Conservation (phyloP, 2,113 vertebrate genomes). For the Hippocampus guttulatus region DNA sequence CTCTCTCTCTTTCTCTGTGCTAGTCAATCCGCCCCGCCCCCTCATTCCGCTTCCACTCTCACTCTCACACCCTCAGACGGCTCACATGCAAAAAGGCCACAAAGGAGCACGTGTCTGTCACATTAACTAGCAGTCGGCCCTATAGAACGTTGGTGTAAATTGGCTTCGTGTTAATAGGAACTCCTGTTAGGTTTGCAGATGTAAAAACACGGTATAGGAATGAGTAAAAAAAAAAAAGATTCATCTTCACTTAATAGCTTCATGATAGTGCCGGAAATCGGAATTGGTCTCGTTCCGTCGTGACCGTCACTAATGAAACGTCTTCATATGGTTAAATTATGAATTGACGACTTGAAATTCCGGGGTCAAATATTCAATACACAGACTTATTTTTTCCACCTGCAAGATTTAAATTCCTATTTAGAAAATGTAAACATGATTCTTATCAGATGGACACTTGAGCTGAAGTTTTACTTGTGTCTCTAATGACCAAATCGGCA, state of each 20-base stretch:
- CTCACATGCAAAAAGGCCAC: conserved; percentile 31
- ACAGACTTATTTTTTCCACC: not conserved
- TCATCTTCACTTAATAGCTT: no score
- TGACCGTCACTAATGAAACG: no score
- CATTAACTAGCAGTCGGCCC: conserved; percentile 34
- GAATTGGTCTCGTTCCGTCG: no score
- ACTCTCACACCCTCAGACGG: conserved; percentile 41
- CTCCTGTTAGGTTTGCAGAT: not conserved
- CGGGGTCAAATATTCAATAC: no score
- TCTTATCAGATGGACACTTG: not conserved
- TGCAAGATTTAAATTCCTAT: no score
- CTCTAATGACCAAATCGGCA: conserved; percentile 67
- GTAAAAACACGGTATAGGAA: not conserved
- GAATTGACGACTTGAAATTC: no score
- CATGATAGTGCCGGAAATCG: no score
- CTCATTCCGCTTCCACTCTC: conserved; percentile 29
- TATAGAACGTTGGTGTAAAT: not conserved
- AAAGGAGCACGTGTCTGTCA: conserved; percentile 49
- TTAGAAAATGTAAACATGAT: not conserved
- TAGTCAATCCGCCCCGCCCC: not conserved
- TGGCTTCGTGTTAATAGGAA: not conserved
- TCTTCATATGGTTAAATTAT: no score
- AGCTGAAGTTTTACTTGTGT: not conserved
- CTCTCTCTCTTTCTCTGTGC: conserved; percentile 52
- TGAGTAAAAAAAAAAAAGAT: not conserved